Evolutionary conservation across 2,797 vertebrate species (phyloP).

Genomic region (Clarias pachynema): DNA sequence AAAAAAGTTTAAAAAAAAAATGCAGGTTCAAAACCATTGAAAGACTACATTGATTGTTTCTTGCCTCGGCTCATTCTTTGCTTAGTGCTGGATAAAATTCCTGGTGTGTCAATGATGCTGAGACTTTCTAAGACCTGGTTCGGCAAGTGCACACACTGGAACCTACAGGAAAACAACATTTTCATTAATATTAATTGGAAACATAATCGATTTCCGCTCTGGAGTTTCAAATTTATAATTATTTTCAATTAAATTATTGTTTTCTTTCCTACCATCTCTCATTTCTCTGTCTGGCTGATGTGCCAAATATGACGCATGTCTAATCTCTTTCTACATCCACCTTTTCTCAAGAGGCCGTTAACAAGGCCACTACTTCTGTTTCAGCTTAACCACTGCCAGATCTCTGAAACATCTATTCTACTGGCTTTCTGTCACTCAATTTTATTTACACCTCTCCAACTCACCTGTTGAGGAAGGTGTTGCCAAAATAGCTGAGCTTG

Average conservation of each 20-base stretch:
- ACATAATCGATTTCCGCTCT: neutral
- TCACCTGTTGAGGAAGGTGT: slow-evolving; percentile 92
- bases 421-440: neutral
- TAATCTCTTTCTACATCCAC: neutral
- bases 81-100: slow-evolving; percentile 86
- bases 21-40: neutral
- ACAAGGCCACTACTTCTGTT: slow-evolving; percentile 21
- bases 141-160: slow-evolving; percentile 87
- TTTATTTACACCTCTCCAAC: neutral
- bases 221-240: neutral
- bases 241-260: neutral
- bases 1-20: neutral
- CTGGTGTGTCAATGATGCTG: slow-evolving; percentile 88
- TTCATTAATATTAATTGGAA: neutral
- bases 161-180: slow-evolving; percentile 66
- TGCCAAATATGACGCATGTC: neutral
- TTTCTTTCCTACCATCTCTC: neutral
- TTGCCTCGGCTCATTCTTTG: slow-evolving; percentile 82
- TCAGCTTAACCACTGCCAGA: neutral
- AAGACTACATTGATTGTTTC: neutral
- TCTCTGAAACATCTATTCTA: neutral
- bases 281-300: neutral
- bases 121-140: slow-evolving; percentile 93
- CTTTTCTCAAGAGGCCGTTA: slow-evolving; percentile 2
- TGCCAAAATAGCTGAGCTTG: slow-evolving; percentile 92